Percentiles rank a stretch among this genome's conserved stretches.
phyloP scores from a whole-genome alignment of 2,797 vertebrate species.

The Cirrhinus molitorella region DNA sequence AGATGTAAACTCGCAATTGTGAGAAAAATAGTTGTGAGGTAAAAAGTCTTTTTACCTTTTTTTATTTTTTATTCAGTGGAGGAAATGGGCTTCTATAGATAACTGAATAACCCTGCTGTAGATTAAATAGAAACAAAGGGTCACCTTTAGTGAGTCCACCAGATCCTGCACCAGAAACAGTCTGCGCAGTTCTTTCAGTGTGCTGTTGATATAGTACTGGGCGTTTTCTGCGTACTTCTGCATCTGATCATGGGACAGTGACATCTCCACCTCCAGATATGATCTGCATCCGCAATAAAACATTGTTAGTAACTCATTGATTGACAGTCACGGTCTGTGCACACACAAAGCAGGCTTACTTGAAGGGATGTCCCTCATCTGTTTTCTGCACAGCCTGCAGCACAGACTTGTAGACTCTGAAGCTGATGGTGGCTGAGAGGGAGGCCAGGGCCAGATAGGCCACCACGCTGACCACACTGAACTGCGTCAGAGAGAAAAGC shows the following conservation, averaged over 20 bases:
- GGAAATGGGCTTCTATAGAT: no score
- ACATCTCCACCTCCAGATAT: conserved; percentile 88
- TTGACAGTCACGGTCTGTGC: neutral
- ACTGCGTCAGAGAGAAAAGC: conserved; percentile 92
- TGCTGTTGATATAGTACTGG: conserved; percentile 84
- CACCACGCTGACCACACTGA: conserved; percentile 92
- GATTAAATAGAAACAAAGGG: neutral
- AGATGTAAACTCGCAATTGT: no score
- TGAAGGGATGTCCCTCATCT: conserved; percentile 93
- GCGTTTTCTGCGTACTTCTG: conserved; percentile 87
- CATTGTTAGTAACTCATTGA: conserved; percentile 2
- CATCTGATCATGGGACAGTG: conserved; percentile 89
- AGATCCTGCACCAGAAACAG: conserved; percentile 91
- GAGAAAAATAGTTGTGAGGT: no score
- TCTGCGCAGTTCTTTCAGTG: conserved; percentile 84
- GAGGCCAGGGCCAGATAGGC: conserved; percentile 91
- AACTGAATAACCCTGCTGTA: neutral
- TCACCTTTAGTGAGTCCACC: conserved; percentile 91
- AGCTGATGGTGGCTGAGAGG: conserved; percentile 94
- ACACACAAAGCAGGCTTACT: conserved; percentile 75
- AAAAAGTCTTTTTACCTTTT: no score
- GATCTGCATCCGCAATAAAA: conserved; percentile 71
- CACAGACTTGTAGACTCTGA: conserved; percentile 95
- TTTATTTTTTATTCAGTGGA: no score
- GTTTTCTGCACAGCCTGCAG: conserved; percentile 95